These are phyloP conservation scores for Phthorimaea operculella DNA, from an alignment of 1,140 invertebrate species.

Conservation along the genomic window DNA sequence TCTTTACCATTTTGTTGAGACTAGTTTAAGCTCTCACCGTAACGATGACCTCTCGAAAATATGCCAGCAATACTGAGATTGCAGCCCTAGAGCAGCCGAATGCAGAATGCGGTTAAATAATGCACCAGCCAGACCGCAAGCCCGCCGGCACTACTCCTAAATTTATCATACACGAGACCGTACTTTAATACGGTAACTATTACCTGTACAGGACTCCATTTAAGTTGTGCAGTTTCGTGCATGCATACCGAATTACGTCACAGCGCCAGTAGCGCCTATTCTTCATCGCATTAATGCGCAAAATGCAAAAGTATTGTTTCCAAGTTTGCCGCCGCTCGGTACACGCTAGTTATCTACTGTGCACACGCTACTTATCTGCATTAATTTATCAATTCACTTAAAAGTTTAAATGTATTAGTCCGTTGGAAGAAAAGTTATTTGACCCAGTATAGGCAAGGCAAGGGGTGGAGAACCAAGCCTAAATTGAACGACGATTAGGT, in stretches of 20 bases:
- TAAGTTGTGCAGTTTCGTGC: constrained; percentile 4
- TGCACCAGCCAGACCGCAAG: neutral
- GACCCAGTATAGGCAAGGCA: too few species aligned
- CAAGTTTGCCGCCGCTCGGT: neutral
- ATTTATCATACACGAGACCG: constrained; percentile 2
- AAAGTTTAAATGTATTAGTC: too few species aligned
- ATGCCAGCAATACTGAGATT: too few species aligned
- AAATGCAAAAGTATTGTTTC: neutral
- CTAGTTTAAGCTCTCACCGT: too few species aligned
- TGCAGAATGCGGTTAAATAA: constrained; percentile 5
- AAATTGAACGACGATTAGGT: too few species aligned
- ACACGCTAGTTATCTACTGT: neutral
- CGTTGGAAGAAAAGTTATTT: too few species aligned
- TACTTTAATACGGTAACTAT: constrained; percentile 4
- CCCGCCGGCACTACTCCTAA: neutral
- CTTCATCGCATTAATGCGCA: neutral
- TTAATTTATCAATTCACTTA: too few species aligned
- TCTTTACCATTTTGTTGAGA: too few species aligned
- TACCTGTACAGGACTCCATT: constrained; percentile 2
- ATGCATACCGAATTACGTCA: constrained; percentile 2
- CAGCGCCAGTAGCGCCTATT: neutral
- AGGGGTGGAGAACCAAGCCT: too few species aligned
- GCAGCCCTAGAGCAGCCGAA: neutral
- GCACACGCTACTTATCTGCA: neutral
- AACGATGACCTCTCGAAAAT: too few species aligned